Conservation (phyloP, 1,140 invertebrate genomes). For the Battus philenor region DNA sequence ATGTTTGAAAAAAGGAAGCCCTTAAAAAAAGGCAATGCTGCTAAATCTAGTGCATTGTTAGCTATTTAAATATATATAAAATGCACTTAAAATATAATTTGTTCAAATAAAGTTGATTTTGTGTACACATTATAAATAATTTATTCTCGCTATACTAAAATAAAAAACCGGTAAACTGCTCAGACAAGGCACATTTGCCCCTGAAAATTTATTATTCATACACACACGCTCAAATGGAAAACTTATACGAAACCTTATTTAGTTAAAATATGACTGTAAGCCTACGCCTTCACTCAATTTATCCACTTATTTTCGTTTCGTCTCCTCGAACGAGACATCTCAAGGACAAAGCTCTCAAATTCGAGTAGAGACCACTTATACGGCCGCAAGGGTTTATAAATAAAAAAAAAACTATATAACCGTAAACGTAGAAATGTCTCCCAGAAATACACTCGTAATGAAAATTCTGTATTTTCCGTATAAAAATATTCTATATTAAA, state of each 20-base stretch:
- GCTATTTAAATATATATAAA: too few relatives aligned
- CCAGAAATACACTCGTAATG: background rate
- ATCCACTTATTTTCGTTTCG: constrained; percentile 16
- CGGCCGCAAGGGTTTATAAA: constrained; percentile 5
- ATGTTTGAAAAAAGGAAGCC: too few relatives aligned
- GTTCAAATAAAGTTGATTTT: too few relatives aligned
- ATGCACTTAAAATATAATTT: too few relatives aligned
- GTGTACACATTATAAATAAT: too few relatives aligned
- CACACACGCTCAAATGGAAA: background rate
- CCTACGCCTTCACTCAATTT: constrained; percentile 15
- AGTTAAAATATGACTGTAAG: constrained; percentile 12
- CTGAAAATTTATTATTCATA: background rate
- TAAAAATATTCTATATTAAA: too few relatives aligned
- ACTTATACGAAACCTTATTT: constrained; percentile 1
- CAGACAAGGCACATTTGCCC: too few relatives aligned
- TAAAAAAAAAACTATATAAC: constrained; percentile 9
- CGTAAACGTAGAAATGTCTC: constrained; percentile 1
- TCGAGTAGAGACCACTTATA: constrained; percentile 15
- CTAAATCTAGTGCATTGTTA: too few relatives aligned
- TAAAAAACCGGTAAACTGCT: too few relatives aligned
- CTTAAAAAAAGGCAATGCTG: too few relatives aligned
- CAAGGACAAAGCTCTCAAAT: constrained; percentile 17
- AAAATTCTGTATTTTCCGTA: background rate
- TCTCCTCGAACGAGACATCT: constrained; percentile 16
- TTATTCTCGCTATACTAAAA: too few relatives aligned